Evolutionary conservation across 2,113 vertebrate genomes (phyloP).

Genomic region (Tyto alba): DNA sequence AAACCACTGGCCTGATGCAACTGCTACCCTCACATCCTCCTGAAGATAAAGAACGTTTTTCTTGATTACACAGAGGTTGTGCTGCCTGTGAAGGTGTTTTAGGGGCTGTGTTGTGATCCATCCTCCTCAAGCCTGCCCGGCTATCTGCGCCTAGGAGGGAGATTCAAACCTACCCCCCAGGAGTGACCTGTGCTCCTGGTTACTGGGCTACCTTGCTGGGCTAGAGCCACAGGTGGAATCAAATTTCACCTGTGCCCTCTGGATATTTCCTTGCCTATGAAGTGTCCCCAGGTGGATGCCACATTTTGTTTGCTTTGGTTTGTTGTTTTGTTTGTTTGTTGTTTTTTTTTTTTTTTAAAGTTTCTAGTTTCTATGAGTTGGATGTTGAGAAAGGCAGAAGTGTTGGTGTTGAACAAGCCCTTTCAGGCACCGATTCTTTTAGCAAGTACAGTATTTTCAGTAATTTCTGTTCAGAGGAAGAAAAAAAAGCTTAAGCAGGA

Average conservation of each 20-base stretch:
- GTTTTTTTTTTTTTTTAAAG: neutral
- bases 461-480: neutral
- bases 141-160: neutral
- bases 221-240: neutral
- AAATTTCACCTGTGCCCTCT: neutral
- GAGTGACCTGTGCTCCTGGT: neutral
- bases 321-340: neutral
- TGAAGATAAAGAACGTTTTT: neutral
- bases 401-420: neutral
- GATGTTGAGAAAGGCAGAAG: neutral
- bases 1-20: neutral
- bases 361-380: neutral
- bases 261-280: neutral
- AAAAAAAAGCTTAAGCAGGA: neutral
- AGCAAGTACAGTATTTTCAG: neutral
- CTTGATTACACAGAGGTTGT: neutral
- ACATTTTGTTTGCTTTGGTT: fast-evolving
- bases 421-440: neutral
- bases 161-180: fast-evolving
- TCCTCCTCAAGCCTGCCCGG: no score
- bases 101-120: fast-evolving
- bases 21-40: neutral
- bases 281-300: neutral
- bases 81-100: neutral
- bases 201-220: neutral